Conservation (phyloP, 2,888 invertebrate genomes). For the Malacosoma neustria region DNA sequence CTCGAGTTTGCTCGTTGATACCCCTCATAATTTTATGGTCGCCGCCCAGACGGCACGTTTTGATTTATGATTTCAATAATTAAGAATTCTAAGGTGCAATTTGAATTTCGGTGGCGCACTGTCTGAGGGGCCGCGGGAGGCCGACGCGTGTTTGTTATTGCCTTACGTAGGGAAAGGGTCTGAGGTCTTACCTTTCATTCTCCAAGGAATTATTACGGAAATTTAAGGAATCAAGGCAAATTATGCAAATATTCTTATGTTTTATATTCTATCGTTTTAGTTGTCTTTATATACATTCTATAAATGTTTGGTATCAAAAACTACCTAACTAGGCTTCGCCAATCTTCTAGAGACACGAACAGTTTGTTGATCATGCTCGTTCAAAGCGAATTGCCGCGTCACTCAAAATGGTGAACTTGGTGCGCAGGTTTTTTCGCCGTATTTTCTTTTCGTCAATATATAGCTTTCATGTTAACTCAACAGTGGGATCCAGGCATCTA, state of each 20-base stretch:
- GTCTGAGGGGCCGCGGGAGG: conserved; percentile 56
- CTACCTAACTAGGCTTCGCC: conserved; percentile 8
- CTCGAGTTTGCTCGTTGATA: conserved; percentile 47
- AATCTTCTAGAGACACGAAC: conserved; percentile 27
- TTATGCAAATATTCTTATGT: conserved; percentile 26
- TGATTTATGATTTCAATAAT: conserved; percentile 76
- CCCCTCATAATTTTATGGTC: conserved; percentile 66
- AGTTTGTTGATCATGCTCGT: too few relatives aligned
- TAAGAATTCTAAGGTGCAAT: conserved; percentile 75
- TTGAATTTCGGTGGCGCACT: conserved; percentile 65
- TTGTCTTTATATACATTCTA: too few relatives aligned
- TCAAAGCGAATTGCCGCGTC: too few relatives aligned
- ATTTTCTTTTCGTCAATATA: too few relatives aligned
- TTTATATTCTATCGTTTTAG: neutral
- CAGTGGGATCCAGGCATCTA: too few relatives aligned
- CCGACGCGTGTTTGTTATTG: conserved; percentile 71
- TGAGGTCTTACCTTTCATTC: conserved; percentile 52
- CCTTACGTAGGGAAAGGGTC: conserved; percentile 61
- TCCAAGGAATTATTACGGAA: conserved; percentile 52
- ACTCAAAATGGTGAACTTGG: too few relatives aligned
- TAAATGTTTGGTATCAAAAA: too few relatives aligned
- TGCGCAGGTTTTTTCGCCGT: too few relatives aligned
- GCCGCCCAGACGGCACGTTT: conserved; percentile 69
- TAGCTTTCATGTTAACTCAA: too few relatives aligned
- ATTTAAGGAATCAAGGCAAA: conserved; percentile 44